Evolutionary conservation across 53 echinoderm and acorn worm species (phyloP), one percentile per base, ranked within the genome.

Genomic region (Temnopleurus reevesii): DNA sequence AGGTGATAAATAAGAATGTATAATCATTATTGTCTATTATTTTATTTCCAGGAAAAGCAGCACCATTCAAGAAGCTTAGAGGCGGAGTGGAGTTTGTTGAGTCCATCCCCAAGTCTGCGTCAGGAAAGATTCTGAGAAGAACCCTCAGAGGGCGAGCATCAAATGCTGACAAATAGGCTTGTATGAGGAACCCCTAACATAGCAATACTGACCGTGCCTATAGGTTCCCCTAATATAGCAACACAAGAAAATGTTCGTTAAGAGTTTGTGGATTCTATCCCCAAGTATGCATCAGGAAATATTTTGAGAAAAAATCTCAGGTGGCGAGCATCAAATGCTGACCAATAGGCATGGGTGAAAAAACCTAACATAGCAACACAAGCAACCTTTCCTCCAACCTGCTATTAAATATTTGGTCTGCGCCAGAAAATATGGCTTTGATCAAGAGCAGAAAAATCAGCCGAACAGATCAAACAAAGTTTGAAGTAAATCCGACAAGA

Each of bases 61-160:
- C 94, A 7, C 92, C 94, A 15, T 64, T 86, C 81, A 94, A 94
- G 91, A 81, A 86, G 71, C 87, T 94, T 0, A 61, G 91, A 54
- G 94, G 94, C 15, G 94, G 94, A 19, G 90, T 94, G 10, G 91
- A 92, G n/a, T 94, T 94, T 49, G n/a, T 94, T 29, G 53, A 55
- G 36, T 59, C 79, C 64, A 94, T 94, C 29, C 94, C 94, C 15
- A 94, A 92, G 76, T 90, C 90, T 18, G 64, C 94, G 0, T 92
- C 90, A 21, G 94, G 94, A 2, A 94, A 94, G 80, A 94, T 91
- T 8, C 49, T 94, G 36, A 53, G 92, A 66, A 35, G 90, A 8
- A 81, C 86, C 5, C 47, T 94, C 46, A 89, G 84, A 79, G 84
- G 45, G 5, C 15, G 19, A 17, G 7, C 13, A 13, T 10, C 65